Evolutionary conservation across 2,113 vertebrate genomes (phyloP).

Genomic region (Erpornis zantholeuca): DNA sequence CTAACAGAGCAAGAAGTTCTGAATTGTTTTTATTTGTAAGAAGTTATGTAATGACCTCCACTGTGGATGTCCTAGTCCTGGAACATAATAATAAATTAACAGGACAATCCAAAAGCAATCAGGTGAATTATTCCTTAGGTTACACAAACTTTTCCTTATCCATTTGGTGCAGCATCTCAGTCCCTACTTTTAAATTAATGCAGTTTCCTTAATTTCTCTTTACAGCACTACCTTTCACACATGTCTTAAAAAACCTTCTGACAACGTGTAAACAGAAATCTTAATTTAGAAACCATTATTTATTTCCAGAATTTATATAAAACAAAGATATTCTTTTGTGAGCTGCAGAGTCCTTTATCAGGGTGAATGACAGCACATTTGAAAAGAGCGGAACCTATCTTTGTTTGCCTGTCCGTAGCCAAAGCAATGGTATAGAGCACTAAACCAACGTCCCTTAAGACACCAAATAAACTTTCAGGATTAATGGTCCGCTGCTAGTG

Average conservation of each 20-base stretch:
- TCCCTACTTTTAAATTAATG: neutral
- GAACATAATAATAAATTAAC: neutral
- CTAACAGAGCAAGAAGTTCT: neutral
- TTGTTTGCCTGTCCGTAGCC: conserved; percentile 29
- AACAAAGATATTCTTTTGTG: conserved; percentile 14
- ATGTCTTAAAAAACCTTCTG: neutral
- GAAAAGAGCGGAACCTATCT: neutral
- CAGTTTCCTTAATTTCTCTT: neutral
- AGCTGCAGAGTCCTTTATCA: neutral
- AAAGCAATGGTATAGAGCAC: conserved; percentile 22
- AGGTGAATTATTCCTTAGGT: neutral
- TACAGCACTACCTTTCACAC: neutral
- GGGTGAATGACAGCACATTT: neutral
- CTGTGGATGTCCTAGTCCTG: neutral
- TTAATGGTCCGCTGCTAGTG: neutral
- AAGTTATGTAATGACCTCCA: neutral
- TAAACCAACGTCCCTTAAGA: neutral
- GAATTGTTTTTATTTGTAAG: neutral
- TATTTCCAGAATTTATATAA: neutral
- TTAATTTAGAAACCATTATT: neutral
- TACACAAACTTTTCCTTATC: neutral
- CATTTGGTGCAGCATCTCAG: neutral
- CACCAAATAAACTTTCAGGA: conserved; percentile 45
- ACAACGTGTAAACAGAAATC: neutral
- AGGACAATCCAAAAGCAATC: neutral